Conservation (phyloP, 1,140 invertebrate species). For the Brachionus angularis region DNA sequence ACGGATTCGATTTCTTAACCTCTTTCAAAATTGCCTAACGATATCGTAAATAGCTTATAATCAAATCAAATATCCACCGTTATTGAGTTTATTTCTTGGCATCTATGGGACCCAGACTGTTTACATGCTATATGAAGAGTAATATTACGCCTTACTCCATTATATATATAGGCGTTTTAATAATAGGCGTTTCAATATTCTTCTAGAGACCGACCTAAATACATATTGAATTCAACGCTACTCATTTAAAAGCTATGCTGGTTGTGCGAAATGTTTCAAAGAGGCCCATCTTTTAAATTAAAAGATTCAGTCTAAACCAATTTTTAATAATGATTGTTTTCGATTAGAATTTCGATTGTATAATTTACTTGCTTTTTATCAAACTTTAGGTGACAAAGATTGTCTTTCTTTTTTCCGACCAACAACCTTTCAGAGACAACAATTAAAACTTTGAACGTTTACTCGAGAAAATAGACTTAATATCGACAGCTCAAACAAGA, state of each 20-base stretch:
- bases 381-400: slow-evolving; percentile 67
- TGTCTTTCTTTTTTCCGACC: slow-evolving; percentile 70
- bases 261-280: slow-evolving; percentile 68
- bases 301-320: slow-evolving; percentile 65
- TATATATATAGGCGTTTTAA: too few relatives aligned
- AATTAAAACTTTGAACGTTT: slow-evolving; percentile 67
- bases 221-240: slow-evolving; percentile 67
- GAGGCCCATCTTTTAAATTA: slow-evolving; percentile 64
- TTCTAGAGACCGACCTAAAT: slow-evolving; percentile 68
- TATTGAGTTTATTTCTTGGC: slow-evolving; percentile 63
- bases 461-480: slow-evolving; percentile 55
- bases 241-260: slow-evolving; percentile 71
- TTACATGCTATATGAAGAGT: slow-evolving; percentile 74
- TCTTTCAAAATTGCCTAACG: not conserved
- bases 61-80: slow-evolving; percentile 51
- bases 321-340: slow-evolving; percentile 62
- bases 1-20: not conserved
- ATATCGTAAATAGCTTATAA: slow-evolving; percentile 46
- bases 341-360: slow-evolving; percentile 76
- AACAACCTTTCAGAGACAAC: slow-evolving; percentile 78
- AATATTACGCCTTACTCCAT: slow-evolving; percentile 70
- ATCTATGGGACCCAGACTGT: slow-evolving; percentile 68
- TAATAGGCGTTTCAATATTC: slow-evolving; percentile 73
- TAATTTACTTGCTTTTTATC: slow-evolving; percentile 66
- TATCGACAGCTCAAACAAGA: not conserved